Conservation (phyloP, 2,113 vertebrate species). For the Heliornis fulica region DNA sequence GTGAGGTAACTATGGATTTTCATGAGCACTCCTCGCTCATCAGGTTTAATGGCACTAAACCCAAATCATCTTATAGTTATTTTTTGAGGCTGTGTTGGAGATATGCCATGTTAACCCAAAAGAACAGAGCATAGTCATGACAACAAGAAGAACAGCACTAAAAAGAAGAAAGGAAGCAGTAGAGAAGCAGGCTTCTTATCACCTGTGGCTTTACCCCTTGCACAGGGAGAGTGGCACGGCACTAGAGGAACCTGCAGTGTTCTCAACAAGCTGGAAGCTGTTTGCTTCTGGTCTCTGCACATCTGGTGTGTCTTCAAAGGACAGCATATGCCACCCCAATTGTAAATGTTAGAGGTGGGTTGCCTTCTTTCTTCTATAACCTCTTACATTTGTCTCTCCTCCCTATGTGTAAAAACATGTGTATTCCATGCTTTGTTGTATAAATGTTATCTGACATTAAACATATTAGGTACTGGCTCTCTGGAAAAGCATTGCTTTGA, state of each 20-base stretch:
- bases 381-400: neutral
- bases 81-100: slow-evolving; percentile 48
- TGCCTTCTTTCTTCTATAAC: neutral
- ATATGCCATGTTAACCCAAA: slow-evolving; percentile 33
- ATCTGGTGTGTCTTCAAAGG: neutral
- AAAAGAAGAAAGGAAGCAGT: neutral
- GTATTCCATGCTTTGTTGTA: neutral
- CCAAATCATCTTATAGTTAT: slow-evolving; percentile 66
- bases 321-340: neutral
- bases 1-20: slow-evolving; percentile 68
- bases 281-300: neutral
- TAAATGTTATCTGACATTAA: neutral
- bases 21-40: slow-evolving; percentile 59
- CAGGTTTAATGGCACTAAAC: slow-evolving; percentile 63
- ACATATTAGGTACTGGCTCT: neutral
- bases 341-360: neutral
- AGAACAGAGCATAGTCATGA: slow-evolving; percentile 13
- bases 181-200: neutral
- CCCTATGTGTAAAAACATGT: neutral
- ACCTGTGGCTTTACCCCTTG: neutral
- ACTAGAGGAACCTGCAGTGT: neutral
- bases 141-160: neutral
- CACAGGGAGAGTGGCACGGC: neutral
- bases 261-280: neutral
- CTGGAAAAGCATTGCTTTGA: neutral